Base-by-base conservation (phyloP, 2,113 vertebrate species). In the Conger conger region DNA sequence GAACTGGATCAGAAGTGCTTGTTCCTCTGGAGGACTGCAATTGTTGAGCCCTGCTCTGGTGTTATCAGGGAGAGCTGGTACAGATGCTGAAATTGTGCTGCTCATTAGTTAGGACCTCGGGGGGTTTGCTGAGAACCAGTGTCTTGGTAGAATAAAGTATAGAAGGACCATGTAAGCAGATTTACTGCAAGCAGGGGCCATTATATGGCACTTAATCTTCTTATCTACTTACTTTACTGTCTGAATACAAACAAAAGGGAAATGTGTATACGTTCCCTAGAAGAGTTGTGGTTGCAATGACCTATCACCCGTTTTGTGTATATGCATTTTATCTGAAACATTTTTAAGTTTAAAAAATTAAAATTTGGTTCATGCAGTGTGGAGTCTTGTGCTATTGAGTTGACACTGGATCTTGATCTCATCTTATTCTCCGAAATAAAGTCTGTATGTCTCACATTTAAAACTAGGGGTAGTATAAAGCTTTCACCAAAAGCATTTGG, bases 141-240 rank as follows among this genome's bases (percentile, higher is more conserved):
- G 42, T 23, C 8, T 23, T 35, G 36, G 54, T 20, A 82, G 53
- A 40, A 57, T 38, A 40, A 83, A 38, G 57, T 40, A 23, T 77
- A 79, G 17, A 27, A 76, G n/a, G 78, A 45, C 20, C 77, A 54
- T 53, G 18, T 80, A 60, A 84, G 83, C 77, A 80, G 83, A 36
- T 84, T 79, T 80, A 15, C 54, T 8, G 23, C 23, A 27, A 30
- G 53, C 77, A 20, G 53, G 33, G 80, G 50, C 53, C 79, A 36
- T 82, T 60, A 30, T 79, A 36, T 37, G 23, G 20, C 37, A 76
- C 78, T 42, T 54, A 79, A 79, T 79, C 37, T 30, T 35, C 35
- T 84, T 45, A 68, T 84, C 83, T 53, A 80, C 45, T n/a, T 60
- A 35, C 30, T 37, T 79, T 80, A 15, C 38, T 60, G 83, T 80